Evolutionary conservation across 2,797 vertebrate species (phyloP), one percentile per base, ranked within the genome.

Genomic region (Gadopsis marmoratus): DNA sequence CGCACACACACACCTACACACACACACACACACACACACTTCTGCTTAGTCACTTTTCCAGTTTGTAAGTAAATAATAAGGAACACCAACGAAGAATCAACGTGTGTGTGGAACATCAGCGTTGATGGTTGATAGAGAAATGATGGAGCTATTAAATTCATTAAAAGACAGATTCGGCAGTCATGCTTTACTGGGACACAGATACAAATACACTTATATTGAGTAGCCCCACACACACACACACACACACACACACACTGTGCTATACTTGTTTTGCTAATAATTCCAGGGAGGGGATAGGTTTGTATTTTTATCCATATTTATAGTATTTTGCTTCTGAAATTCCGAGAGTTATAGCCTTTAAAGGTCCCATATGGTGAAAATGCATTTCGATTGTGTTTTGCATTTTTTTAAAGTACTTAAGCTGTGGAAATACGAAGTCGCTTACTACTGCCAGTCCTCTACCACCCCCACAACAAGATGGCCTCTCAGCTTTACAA

Each of bases 121-220:
- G 71, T 90, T 79, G 85, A 91, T 87, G 82, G 84, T 86, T 88
- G 73, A 90, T 86, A 80, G 84, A 90, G 58, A 91, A 91, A 90
- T 83, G 81, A 90, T 91, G 92, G 64, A 92, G 84, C 86, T 80
- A 92, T 93, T 92, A 91, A 89, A 81, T 78, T 90, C 60, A 91
- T 91, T 89, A 92, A 85, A 89, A 80, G 58, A 69, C 73, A 85
- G 81, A 90, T 88, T 86, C 60, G 1, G 59, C 61, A 80, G 83
- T 88, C 88, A 89, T 86, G 84, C 82, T 91, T 89, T 87, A 54
- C 53, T 81, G 43, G 33, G 68, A 86, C 77, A 71, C 69, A 48
- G 77, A 85, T 73, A 70, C 83, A 89, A 60, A 88, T 71, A 72
- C 7, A 59, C 63, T 72, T 55, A 75, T 9, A 50, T n/a, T 4